Base-by-base conservation (phyloP, 2,113 vertebrate species). In the Microtus pennsylvanicus region DNA sequence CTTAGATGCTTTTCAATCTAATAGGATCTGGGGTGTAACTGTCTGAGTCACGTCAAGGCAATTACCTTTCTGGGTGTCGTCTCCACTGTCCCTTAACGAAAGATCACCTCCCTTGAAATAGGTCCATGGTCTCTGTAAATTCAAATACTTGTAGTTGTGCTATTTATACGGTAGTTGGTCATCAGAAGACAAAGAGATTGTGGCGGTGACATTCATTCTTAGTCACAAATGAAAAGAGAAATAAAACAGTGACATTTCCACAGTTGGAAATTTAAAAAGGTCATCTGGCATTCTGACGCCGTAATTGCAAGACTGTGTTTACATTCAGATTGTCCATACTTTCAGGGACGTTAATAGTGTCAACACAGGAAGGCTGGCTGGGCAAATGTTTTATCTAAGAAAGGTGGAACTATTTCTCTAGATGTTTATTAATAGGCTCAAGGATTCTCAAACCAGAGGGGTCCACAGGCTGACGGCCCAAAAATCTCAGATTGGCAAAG, bases 221-320 rank as follows among this genome's bases (percentile, higher is more conserved):
- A 96, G 83, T 96, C 96, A 95, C 93, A 96, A 97, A 97, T 96
- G 86, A 87, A 89, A 87, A 91, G 90, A 88, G 91, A 97, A 88
- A 93, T 17, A 45, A 19, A 93, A 94, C 95, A 90, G 24, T 89
- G 87, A 94, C 33, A 92, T 98, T 97, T 97, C 90, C 78, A 65
- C 38, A 6, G 42, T 16, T 33, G 97, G 91, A 97, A 70, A 96
- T 95, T 98, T 69, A 70, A 70, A 98, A 98, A 98, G 82, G 77
- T 96, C 90, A 95, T 33, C 33, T 22, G 89, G 65, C 82, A 95
- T 61, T 94, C 61, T 63, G 77, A 72, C 9, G 52, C 90, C 52
- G 61, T 95, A 67, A 91, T 13, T 75, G 83, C 78, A 69, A 96
- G 80, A 50, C 75, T 63, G 45, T 58, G 63, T 77, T 92, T 75